These are phyloP conservation scores for Allygus modestus DNA, from an alignment of 2,888 invertebrate genomes.

Conservation along the genomic window DNA sequence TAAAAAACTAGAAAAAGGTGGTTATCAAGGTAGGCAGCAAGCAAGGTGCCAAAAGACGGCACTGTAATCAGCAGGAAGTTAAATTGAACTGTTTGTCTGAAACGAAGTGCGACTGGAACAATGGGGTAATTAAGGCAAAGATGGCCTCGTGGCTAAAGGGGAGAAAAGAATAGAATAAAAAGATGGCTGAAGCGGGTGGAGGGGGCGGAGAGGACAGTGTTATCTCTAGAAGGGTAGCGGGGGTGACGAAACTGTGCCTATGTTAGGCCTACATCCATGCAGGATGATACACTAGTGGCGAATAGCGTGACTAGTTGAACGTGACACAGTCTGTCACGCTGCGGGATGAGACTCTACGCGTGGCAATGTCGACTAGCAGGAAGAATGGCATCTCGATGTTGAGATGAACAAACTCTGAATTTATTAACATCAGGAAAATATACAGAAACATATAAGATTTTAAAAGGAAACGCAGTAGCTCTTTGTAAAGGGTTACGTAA, in stretches of 20 bases:
- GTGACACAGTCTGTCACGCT: no score
- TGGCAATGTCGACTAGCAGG: no score
- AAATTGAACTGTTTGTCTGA: constrained; percentile 41
- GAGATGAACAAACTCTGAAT: no score
- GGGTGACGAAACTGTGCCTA: background rate
- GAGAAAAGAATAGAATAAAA: constrained; percentile 62
- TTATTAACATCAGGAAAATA: no score
- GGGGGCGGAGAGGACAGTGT: constrained; percentile 21
- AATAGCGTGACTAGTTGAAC: background rate
- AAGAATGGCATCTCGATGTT: no score
- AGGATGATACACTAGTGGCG: background rate
- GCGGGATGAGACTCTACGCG: no score
- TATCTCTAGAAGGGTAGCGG: background rate
- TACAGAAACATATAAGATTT: no score
- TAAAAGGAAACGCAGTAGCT: no score
- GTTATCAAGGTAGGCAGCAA: background rate
- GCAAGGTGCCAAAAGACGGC: background rate
- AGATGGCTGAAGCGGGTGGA: constrained; percentile 56
- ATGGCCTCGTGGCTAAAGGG: constrained; percentile 60
- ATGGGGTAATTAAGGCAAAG: constrained; percentile 60
- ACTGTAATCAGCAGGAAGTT: constrained; percentile 23
- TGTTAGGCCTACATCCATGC: background rate
- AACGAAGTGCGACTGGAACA: constrained; percentile 41
- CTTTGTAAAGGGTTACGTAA: no score
- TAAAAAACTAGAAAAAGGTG: no score